Conservation (phyloP, 2,888 invertebrate species). For the Autographa pulchrina region DNA sequence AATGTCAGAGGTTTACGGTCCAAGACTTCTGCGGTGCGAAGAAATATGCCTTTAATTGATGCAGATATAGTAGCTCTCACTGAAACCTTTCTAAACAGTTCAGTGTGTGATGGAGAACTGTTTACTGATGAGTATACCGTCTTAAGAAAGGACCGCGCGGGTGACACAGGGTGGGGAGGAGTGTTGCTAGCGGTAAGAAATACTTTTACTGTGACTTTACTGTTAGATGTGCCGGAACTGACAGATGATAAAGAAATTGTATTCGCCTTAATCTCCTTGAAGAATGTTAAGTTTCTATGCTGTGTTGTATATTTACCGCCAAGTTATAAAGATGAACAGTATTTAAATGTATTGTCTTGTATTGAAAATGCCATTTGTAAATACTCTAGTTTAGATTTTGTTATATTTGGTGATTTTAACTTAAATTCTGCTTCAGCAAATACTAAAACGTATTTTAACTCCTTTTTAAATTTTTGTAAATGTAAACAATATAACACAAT, state of each 20-base stretch:
- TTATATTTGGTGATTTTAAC: constrained; percentile 14
- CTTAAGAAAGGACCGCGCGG: constrained; percentile 3
- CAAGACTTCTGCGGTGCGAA: constrained; percentile 8
- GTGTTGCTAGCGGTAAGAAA: constrained; percentile 1
- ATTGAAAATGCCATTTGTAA: constrained; percentile 11
- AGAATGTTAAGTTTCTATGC: constrained; percentile 7
- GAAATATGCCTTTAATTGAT: neutral
- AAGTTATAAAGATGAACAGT: constrained; percentile 16
- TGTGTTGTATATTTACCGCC: constrained; percentile 14
- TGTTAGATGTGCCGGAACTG: constrained; percentile 3
- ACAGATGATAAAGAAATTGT: constrained; percentile 20
- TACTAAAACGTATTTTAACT: neutral
- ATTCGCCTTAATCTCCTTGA: constrained; percentile 5
- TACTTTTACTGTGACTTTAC: neutral
- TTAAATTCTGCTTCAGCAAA: neutral
- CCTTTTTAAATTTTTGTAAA: neutral
- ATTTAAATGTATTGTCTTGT: constrained; percentile 10
- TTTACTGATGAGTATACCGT: constrained; percentile 2
- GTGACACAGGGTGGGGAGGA: constrained; percentile 11
- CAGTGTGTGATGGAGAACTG: constrained; percentile 5
- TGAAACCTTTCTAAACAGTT: constrained; percentile 13
- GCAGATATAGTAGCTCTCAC: constrained; percentile 8
- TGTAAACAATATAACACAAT: neutral
- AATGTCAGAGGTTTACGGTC: constrained; percentile 12
- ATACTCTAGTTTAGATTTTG: neutral